Evolutionary conservation across 2,113 vertebrate species (phyloP), one percentile per base, ranked within the genome.

Genomic region (Anguilla rostrata): DNA sequence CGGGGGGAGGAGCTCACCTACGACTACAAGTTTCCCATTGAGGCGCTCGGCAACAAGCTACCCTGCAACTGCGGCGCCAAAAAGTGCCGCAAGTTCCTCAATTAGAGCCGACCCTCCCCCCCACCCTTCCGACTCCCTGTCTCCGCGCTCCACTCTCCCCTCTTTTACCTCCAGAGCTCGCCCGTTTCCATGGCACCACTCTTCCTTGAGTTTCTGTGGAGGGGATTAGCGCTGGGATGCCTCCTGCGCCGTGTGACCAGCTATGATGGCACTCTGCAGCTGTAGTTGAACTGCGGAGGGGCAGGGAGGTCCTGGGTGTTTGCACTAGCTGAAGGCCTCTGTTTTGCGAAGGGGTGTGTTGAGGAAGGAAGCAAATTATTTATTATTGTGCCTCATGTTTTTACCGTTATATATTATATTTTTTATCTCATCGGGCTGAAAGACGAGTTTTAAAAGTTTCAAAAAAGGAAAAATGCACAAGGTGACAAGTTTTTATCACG

Each of bases 11-110:
- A 99, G 92, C 98, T 99, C 92, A 99, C 98, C 0, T 99, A 99
- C 0, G 98, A 99, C 95, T 99, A 99, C 94, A 99, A 99, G 94
- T 99, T 99, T 91, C 98, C 98, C 84, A 98, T 99, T 0, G 98
- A 99, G 90, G 98, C 99, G 0, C 97, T 97, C 95, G 97, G 96
- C 96, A 99, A 98, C 97, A 99, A 99, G 95, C 96, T 99, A 89
- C 97, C 97, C 90, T 99, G 98, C 92, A 99, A 99, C 95, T 99
- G 98, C 8, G 95, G 98, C 16, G 95, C 98, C 89, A 99, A 98
- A 93, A 98, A 97, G 90, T 99, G 98, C 94, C 97, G 98, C 91
- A 98, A 97, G 95, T 99, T 98, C 94, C 95, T 99, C 82, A 99
- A 99, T 93, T 99, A 92, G 41, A 39, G 43, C 18, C 26, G 15